A percentile compares a stretch with the other conserved stretches of the same genome.
phyloP scores from a whole-genome alignment of 2,888 invertebrate genomes.

The Dysmachus trigonus region DNA sequence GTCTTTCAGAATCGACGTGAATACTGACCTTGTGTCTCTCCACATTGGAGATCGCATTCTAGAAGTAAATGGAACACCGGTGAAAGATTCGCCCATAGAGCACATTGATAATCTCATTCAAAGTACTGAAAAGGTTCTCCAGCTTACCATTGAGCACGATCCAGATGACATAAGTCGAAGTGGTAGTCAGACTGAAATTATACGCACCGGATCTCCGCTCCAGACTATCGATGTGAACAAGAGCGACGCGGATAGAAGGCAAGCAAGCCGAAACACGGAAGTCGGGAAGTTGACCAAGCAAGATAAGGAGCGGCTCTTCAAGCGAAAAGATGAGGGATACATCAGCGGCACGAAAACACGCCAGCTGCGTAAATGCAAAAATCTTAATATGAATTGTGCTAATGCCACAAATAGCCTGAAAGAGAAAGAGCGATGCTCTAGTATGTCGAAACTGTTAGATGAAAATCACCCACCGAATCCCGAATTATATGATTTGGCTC shows the following conservation, averaged over 20 bases:
- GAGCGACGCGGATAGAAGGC: constrained; percentile 30
- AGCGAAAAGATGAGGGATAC: constrained; percentile 65
- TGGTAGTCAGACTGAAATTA: constrained; percentile 66
- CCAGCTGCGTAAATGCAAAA: constrained; percentile 64
- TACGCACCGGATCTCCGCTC: constrained; percentile 64
- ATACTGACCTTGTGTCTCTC: constrained; percentile 82
- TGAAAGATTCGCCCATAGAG: constrained; percentile 80
- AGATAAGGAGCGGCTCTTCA: constrained; percentile 62
- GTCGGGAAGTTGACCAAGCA: constrained; percentile 63
- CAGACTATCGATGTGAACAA: constrained; percentile 53
- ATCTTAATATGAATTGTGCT: constrained; percentile 51
- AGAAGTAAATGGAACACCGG: constrained; percentile 91
- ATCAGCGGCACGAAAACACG: constrained; percentile 71
- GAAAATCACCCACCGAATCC: constrained; percentile 67
- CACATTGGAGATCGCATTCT: constrained; percentile 93
- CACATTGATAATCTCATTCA: constrained; percentile 80
- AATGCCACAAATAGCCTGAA: constrained; percentile 62
- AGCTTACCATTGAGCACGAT: constrained; percentile 90
- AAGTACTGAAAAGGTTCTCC: constrained; percentile 77
- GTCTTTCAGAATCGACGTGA: constrained; percentile 77
- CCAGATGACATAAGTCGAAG: constrained; percentile 76
- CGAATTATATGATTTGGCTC: constrained; percentile 74
- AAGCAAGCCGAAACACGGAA: constrained; percentile 37
- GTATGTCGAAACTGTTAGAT: constrained; percentile 84
- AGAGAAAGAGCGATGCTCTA: constrained; percentile 85